Base-by-base conservation (phyloP, 2,888 invertebrate species). In the Pinctada fucata region DNA sequence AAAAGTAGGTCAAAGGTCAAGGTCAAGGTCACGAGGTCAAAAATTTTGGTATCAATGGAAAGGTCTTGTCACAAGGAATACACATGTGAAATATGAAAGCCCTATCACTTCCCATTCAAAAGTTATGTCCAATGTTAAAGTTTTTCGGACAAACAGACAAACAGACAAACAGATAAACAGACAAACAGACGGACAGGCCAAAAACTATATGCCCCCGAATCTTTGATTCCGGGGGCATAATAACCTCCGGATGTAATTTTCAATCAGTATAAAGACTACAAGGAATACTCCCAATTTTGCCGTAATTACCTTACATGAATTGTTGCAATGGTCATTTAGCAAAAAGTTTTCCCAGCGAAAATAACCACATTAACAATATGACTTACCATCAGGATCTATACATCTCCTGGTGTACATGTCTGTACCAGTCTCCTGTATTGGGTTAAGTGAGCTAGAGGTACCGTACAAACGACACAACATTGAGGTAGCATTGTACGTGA, bases 371-470 rank as follows among this genome's bases (percentile, higher is more conserved):
- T 31, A 31, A 31, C 31, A 31, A 31, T 31, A 31, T 31, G 31
- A 31, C 72, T 58, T 76, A 83, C 83, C 81, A 66, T 78, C 78
- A 2, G 79, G 79, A 13, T 58, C n/a, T 2, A 70, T 66, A 16
- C 72, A 66, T 2, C 13, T 48, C 70, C 81, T 83, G 2, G 64
- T 80, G 69, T 82, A 83, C 8, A 75, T 31, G 50, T 75, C 63
- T 51, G 72, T 78, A 3, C 72, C 79, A 0, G 47, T 8, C 31
- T 66, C 66, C 16, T 8, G 6, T n/a, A 6, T 58, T 58, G 1
- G 6, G 10, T 8, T 66, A 31, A 5, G 31, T 63, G 48, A 31
- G 2, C 13, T 48, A 16, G 52, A 10, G 13, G 6, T 6, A 13
- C 13, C 1, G 13, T 58, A 58, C 6, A 58, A 10, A 58, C 58